Base-by-base conservation (phyloP, 2,797 vertebrate genomes). In the Anolis apletophallus region DNA sequence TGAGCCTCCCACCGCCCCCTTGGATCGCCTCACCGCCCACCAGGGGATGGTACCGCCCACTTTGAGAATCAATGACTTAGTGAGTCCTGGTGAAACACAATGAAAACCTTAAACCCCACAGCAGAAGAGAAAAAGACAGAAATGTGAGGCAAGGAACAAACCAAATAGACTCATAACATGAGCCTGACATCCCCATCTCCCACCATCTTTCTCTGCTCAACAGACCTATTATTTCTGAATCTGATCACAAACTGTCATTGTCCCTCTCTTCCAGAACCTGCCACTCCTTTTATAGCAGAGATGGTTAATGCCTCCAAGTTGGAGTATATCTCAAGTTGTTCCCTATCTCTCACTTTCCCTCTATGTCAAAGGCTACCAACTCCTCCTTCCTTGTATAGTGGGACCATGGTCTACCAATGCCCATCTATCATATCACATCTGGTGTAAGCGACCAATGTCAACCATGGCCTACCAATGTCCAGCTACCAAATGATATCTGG, bases 51-150 rank as follows among this genome's bases (percentile, higher is more conserved):
- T n/a, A n/a, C n/a, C n/a, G n/a, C n/a, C n/a, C n/a, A n/a, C n/a
- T n/a, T n/a, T n/a, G n/a, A n/a, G n/a, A n/a, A n/a, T n/a, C n/a
- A n/a, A n/a, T n/a, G n/a, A n/a, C n/a, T n/a, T n/a, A 23, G 1
- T 74, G 68, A 36, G 57, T 90, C 77, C 88, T 90, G 67, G 79
- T 76, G 75, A 76, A 89, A 92, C 89, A 94, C 93, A 94, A 89
- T 34, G 11, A 86, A 50, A 89, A 77, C 73, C 87, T 74, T 77
- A 26, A 14, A 80, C 19, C 11, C 50, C 69, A 34, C 23, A 12
- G 76, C 76, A 85, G 81, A 40, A 89, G 19, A 81, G 64, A 91
- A 50, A 83, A 87, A 84, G 79, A 55, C 78, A 84, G 74, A 83
- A 89, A 72, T 8, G 34, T 14, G 78, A 85, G 72, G 19, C 54